These are phyloP conservation scores for Drosophila setosimentum DNA, from an alignment of 2,888 invertebrate species.

Conservation along the genomic window DNA sequence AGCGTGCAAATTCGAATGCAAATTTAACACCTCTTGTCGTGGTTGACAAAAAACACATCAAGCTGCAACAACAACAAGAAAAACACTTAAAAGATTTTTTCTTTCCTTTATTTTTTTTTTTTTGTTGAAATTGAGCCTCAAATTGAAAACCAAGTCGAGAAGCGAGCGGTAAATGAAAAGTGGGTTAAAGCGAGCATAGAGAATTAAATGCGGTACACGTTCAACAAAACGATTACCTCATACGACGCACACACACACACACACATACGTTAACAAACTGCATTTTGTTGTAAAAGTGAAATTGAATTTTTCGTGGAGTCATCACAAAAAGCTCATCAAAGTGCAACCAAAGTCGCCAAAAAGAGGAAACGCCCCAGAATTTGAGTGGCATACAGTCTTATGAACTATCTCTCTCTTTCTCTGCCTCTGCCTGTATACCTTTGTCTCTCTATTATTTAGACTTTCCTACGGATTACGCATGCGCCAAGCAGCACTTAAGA, in stretches of 20 bases:
- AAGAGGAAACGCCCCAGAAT: conserved; percentile 1
- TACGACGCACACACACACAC: conserved; percentile 26
- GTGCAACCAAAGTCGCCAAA: conserved; percentile 18
- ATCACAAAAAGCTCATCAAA: conserved; percentile 48
- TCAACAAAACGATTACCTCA: conserved; percentile 62
- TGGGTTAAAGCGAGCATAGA: conserved; percentile 76
- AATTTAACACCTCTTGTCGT: conserved; percentile 73
- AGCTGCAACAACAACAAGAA: conserved; percentile 26
- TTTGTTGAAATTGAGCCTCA: conserved; percentile 70
- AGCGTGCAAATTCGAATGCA: conserved; percentile 79
- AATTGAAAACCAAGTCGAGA: conserved; percentile 75
- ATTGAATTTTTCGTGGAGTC: conserved; percentile 49
- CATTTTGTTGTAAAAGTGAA: conserved; percentile 70
- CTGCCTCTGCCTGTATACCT: too few relatives aligned
- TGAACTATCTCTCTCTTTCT: conserved; percentile 1
- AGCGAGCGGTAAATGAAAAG: conserved; percentile 63
- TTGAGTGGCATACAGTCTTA: conserved; percentile 6
- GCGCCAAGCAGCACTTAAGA: conserved; percentile 5
- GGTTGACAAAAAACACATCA: conserved; percentile 47
- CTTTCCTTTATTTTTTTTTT: conserved; percentile 20
- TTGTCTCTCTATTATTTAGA: not conserved
- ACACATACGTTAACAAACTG: conserved; percentile 32
- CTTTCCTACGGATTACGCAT: conserved; percentile 31
- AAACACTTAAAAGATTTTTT: conserved; percentile 51
- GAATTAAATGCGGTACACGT: conserved; percentile 53